Evolutionary conservation across 2,888 invertebrate genomes (phyloP), one percentile per base, ranked within the genome.

Genomic region (Sinohyriopsis cumingii): DNA sequence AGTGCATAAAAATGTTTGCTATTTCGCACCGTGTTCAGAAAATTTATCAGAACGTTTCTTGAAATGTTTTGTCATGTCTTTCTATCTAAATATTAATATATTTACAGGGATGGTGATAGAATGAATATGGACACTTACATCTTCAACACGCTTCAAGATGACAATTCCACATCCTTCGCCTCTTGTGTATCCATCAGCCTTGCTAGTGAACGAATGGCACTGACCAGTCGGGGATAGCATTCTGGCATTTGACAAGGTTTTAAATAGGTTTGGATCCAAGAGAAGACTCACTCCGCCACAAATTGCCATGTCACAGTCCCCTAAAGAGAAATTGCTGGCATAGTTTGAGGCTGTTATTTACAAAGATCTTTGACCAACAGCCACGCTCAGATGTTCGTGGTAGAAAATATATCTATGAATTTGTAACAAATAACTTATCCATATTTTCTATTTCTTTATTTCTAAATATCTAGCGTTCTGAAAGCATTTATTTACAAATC

Each of bases 151-250:
- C 66, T 76, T 77, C 45, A 81, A 66, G 19, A 81, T 66, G 33
- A 81, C 73, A 12, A 79, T 66, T 3, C 78, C 81, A 65, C 77
- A 76, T 1, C 81, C 81, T 63, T 81, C 79, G 9, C 81, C 73
- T 59, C 76, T 59, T 6, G 74, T 73, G 62, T 79, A 79, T 15
- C 81, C 81, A 67, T 81, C 73, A 20, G 78, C 78, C n/a, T 73
- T 33, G 22, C 19, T 65, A 18, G 72, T 70, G 65, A 72, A 78
- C 3, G 68, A 61, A 1, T 76, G 73, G 22, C 76, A 76, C 66
- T 69, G 72, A 22, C 81, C 79, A 24, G 71, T 73, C 18, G 68
- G 72, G 0, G 81, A 78, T 20, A 71, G 45, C 76, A 79, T 79
- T 18, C 75, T 56, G 19, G 76, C 75, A 28, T 77, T 71, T 15